Percentiles rank a stretch among this genome's conserved stretches.
phyloP scores from a whole-genome alignment of 2,797 vertebrate genomes.

The Urocyon cinereoargenteus region DNA sequence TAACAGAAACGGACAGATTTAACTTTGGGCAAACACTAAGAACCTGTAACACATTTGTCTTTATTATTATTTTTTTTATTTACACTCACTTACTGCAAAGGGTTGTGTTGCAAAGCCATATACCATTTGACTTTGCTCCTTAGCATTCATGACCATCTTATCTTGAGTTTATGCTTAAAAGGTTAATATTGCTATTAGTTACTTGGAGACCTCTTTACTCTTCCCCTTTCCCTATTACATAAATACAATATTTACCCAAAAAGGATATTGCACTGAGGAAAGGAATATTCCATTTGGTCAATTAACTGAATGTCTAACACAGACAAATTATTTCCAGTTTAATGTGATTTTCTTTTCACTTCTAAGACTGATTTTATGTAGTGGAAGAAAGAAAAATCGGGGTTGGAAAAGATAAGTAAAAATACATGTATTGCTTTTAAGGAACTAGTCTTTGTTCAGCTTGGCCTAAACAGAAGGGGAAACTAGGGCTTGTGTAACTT shows the following conservation, averaged over 20 bases:
- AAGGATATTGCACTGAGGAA: conserved; percentile 50
- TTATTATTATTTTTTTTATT: conserved; percentile 12
- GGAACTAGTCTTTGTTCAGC: conserved; percentile 48
- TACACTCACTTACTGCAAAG: neutral
- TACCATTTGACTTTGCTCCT: conserved; percentile 33
- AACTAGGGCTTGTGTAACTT: neutral
- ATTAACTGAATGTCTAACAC: conserved; percentile 51
- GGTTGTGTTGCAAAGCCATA: neutral
- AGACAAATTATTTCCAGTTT: conserved; percentile 56
- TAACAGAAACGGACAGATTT: conserved; percentile 30
- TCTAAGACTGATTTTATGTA: conserved; percentile 41
- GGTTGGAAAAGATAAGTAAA: conserved; percentile 39
- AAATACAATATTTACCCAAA: conserved; percentile 55
- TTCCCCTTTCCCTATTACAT: conserved; percentile 12
- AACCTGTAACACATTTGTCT: conserved; percentile 34
- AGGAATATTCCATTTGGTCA: conserved; percentile 53
- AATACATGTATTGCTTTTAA: neutral
- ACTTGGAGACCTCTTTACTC: conserved; percentile 68
- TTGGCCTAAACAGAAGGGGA: conserved; percentile 43
- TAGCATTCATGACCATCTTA: conserved; percentile 46
- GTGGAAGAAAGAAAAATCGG: conserved; percentile 24
- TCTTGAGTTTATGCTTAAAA: conserved; percentile 74
- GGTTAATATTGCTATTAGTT: conserved; percentile 68
- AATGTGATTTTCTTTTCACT: neutral
- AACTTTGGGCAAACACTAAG: conserved; percentile 14